Evolutionary conservation across 2,113 vertebrate genomes (phyloP).

Genomic region (Orycteropus afer): DNA sequence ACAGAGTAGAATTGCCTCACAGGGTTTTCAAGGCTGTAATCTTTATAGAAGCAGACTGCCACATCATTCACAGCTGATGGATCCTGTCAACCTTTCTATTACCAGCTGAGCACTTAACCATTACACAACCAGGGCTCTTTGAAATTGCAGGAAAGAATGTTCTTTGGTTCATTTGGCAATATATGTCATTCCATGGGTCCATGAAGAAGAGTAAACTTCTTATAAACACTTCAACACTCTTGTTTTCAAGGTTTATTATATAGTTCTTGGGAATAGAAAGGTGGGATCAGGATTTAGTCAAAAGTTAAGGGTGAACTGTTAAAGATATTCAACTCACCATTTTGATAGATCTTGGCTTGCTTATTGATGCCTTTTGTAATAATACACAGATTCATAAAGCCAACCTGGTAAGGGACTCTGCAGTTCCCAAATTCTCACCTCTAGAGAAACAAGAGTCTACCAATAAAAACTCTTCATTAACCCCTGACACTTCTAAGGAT

Average conservation of each 20-base stretch:
- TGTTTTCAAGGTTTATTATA: conserved; percentile 46
- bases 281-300: neutral
- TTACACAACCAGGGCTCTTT: neutral
- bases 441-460: neutral
- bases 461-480: conserved; percentile 18
- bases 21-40: neutral
- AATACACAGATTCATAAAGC: neutral
- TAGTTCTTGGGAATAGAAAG: neutral
- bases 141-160: neutral
- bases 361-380: neutral
- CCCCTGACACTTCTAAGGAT: neutral
- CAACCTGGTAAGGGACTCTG: neutral
- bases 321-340: neutral
- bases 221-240: conserved; percentile 14
- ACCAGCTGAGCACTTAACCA: neutral
- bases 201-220: neutral
- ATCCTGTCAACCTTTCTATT: no score
- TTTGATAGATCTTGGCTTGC: neutral
- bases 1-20: neutral
- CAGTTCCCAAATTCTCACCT: neutral
- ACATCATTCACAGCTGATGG: neutral
- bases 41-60: neutral
- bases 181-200: neutral
- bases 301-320: neutral
- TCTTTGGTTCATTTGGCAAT: neutral